Conservation (phyloP, 2,888 invertebrate genomes). For the Tubiluchus corallicola region DNA sequence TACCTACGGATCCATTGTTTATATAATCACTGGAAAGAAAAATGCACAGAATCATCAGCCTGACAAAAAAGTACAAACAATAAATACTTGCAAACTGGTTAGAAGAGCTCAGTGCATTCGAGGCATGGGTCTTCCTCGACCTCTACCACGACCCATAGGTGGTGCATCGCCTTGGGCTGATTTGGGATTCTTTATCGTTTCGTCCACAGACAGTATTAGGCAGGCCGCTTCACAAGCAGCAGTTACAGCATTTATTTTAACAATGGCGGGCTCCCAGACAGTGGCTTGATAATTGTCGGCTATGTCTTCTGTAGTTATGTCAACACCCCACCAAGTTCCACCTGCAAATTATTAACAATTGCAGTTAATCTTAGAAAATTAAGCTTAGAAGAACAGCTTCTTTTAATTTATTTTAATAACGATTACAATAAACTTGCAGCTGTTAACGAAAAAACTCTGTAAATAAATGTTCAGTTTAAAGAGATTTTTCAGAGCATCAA, state of each 20-base stretch:
- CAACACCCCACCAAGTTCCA: conserved; percentile 80
- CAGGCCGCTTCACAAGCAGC: conserved; percentile 90
- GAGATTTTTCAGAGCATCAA: too few species aligned
- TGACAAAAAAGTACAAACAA: too few species aligned
- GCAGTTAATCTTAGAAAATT: conserved; percentile 6
- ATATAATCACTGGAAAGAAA: too few species aligned
- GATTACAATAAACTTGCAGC: too few species aligned
- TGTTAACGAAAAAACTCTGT: too few species aligned
- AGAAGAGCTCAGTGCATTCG: too few species aligned
- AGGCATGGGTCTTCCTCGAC: not conserved
- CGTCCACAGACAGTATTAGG: conserved; percentile 86
- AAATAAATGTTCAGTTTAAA: too few species aligned
- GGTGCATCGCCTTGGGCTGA: conserved; percentile 15
- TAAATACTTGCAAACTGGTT: too few species aligned
- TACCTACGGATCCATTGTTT: too few species aligned
- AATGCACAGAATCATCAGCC: too few species aligned
- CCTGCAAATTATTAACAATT: conserved; percentile 32
- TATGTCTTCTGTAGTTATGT: conserved; percentile 80
- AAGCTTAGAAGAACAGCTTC: not conserved
- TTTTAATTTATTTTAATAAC: too few species aligned
- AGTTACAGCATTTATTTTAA: conserved; percentile 87
- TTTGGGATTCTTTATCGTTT: conserved; percentile 78
- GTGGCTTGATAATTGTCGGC: conserved; percentile 79
- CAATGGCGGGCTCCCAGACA: conserved; percentile 93
- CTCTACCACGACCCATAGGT: not conserved